Conservation (phyloP, 2,797 vertebrate species). For the Epinephelus awoara region DNA sequence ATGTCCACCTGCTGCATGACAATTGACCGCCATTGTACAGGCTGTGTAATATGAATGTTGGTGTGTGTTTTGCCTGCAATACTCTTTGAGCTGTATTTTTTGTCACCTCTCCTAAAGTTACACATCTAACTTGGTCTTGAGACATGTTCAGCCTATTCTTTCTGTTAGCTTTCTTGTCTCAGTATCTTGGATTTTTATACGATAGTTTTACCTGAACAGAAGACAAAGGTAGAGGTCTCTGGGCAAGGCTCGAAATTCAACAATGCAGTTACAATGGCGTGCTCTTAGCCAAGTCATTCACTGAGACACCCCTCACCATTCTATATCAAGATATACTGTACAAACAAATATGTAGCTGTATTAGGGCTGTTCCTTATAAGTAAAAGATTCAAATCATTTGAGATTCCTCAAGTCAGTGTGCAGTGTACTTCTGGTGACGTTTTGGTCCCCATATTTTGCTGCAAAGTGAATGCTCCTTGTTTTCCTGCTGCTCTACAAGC, state of each 20-base stretch:
- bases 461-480: no score
- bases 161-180: background rate
- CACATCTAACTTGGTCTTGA: constrained; percentile 11
- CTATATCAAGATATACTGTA: background rate
- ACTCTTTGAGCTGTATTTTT: constrained; percentile 25
- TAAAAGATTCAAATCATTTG: no score
- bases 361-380: no score
- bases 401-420: no score
- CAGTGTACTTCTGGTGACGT: no score
- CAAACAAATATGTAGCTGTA: background rate
- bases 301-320: background rate
- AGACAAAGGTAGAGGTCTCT: background rate
- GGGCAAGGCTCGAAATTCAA: background rate
- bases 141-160: background rate
- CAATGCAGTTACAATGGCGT: background rate
- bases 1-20: constrained; percentile 76
- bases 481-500: no score
- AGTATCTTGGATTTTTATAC: background rate
- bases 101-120: constrained; percentile 5
- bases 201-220: constrained; percentile 16
- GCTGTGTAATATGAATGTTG: constrained; percentile 37
- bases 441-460: no score
- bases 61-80: constrained; percentile 32
- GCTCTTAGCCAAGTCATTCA: background rate
- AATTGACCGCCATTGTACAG: constrained; percentile 59